Percentiles rank a stretch among this genome's conserved stretches.
Evolutionary conservation across 92 coral and sea anemone genomes (phyloP).

Genomic region (Blastomussa wellsi): DNA sequence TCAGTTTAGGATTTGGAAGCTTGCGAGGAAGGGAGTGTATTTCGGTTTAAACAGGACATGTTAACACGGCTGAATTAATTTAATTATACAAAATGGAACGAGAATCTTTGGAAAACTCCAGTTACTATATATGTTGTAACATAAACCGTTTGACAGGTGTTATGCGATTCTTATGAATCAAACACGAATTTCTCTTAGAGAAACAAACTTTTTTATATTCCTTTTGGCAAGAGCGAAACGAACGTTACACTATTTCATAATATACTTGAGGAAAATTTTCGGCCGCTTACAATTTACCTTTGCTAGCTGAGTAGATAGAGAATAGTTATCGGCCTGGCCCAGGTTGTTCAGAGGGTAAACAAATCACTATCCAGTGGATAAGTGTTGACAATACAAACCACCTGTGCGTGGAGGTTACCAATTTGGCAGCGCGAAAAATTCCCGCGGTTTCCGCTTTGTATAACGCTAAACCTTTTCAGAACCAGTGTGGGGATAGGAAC

Average conservation of each 20-base stretch:
- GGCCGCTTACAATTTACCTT: neutral
- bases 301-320: neutral
- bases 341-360: too few species aligned
- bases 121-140: neutral
- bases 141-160: neutral
- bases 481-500: too few species aligned
- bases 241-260: neutral
- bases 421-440: too few species aligned
- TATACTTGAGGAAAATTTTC: neutral
- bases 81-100: neutral
- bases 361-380: too few species aligned
- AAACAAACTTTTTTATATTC: neutral
- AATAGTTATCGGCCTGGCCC: too few species aligned
- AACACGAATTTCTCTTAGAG: conserved; percentile 35
- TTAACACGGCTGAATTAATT: neutral
- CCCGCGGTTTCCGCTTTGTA: too few species aligned
- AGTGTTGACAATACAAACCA: too few species aligned
- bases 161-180: conserved; percentile 26
- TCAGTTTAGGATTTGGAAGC: neutral
- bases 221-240: neutral
- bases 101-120: neutral
- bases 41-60: neutral
- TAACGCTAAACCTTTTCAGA: too few species aligned
- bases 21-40: neutral
- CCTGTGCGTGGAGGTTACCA: too few species aligned